A percentile compares a stretch with the other conserved stretches of the same genome.
These are phyloP conservation scores for Meloidogyne chitwoodi DNA, from an alignment of 1,140 invertebrate genomes.

Conservation along the genomic window DNA sequence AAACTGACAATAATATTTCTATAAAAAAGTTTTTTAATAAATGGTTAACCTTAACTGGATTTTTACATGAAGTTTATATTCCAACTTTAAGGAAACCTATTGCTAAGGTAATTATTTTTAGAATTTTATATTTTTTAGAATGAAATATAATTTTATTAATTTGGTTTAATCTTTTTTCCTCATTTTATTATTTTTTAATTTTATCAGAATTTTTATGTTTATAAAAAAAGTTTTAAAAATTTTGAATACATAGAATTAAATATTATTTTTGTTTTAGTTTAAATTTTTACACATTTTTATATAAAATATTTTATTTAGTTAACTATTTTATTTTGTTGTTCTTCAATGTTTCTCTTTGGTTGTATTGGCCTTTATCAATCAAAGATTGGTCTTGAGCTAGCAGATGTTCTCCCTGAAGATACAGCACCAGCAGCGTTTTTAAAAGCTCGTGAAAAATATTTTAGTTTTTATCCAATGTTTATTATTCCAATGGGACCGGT, in stretches of 20 bases:
- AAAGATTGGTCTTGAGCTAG: slow-evolving; percentile 77
- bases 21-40: slow-evolving; percentile 9
- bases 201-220: no score
- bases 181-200: no score
- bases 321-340: slow-evolving; percentile 68
- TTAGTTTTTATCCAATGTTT: slow-evolving; percentile 96
- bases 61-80: slow-evolving; percentile 63
- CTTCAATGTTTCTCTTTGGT: slow-evolving; percentile 67
- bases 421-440: slow-evolving; percentile 85
- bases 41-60: slow-evolving; percentile 56
- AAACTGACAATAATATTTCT: neutral
- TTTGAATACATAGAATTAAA: no score
- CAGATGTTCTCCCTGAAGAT: slow-evolving; percentile 84
- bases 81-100: slow-evolving; percentile 67
- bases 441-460: slow-evolving; percentile 81
- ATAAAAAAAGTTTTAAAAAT: no score
- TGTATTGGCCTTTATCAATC: slow-evolving; percentile 70
- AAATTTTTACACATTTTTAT: no score
- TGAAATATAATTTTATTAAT: no score
- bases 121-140: no score
- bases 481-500: slow-evolving; percentile 83
- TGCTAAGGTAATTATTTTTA: slow-evolving; percentile 71
- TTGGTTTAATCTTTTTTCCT: no score
- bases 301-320: no score
- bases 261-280: no score